A percentile compares a stretch with the other conserved stretches of the same genome.
phyloP scores from a whole-genome alignment of 2,888 invertebrate species.

The Formica aserva region DNA sequence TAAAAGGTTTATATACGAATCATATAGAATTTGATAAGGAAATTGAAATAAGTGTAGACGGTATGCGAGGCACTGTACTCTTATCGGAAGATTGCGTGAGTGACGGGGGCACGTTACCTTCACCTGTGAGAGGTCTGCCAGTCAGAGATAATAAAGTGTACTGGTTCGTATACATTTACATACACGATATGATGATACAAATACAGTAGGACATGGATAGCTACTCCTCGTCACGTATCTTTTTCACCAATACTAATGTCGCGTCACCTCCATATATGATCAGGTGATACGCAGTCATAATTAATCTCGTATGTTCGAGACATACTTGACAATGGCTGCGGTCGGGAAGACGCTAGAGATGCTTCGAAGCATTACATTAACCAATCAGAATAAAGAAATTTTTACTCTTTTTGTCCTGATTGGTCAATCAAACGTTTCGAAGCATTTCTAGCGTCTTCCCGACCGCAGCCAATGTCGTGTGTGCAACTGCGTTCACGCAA shows the following conservation, averaged over 20 bases:
- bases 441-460: too few species aligned
- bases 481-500: too few species aligned
- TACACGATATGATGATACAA: not conserved
- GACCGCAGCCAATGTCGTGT: too few species aligned
- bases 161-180: conserved; percentile 82
- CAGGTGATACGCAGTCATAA: not conserved
- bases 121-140: conserved; percentile 91
- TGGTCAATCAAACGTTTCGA: too few species aligned
- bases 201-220: not conserved
- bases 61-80: conserved; percentile 94
- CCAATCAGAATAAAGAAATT: too few species aligned
- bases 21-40: conserved; percentile 86
- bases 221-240: not conserved
- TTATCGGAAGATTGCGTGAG: conserved; percentile 90
- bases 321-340: too few species aligned
- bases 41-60: conserved; percentile 90
- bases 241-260: not conserved
- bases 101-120: conserved; percentile 89
- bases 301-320: not conserved
- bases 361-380: too few species aligned
- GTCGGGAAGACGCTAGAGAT: too few species aligned
- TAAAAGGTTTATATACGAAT: conserved; percentile 90
- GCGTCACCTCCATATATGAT: not conserved
- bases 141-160: conserved; percentile 86
- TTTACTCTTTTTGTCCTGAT: too few species aligned